Evolutionary conservation across 2,888 invertebrate genomes (phyloP), one percentile per base, ranked within the genome.

Genomic region (Ypsolopha sequella): DNA sequence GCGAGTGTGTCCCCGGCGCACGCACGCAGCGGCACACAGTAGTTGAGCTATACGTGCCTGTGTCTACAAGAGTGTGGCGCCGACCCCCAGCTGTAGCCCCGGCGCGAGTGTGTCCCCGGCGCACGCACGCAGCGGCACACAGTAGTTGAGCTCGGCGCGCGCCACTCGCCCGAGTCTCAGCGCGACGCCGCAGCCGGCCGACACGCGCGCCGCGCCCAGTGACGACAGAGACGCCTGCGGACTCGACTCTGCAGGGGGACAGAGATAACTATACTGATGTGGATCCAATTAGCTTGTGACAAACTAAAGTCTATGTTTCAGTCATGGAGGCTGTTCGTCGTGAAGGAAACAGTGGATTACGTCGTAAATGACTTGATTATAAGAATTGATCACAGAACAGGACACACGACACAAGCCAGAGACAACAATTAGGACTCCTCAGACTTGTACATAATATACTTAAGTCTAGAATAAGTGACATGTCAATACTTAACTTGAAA

Each of bases 61-160:
- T 50, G 53, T 56, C 57, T 89, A 95, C 59, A 95, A 87, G 79
- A 95, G 95, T 64, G 93, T 91, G 50, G 94, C 89, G 36, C 95
- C 95, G 60, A 96, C 90, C 38, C 96, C 96, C 69, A 96, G 91
- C 80, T 96, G 95, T 62, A 96, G 88, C 44, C 95, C 95, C 56
- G 89, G 89, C 50, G 89, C 82, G 51, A 88, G 61, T 60, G 76
- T 84, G 79, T 97, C 96, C 10, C 88, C 91, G 54, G 86, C 76
- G 58, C 89, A 87, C 56, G 89, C 89, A 47, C 86, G 80, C 51
- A 94, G 64, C 43, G 98, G 98, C 66, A 94, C 80, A 74, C 95
- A 94, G 84, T 98, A 97, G 88, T 98, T 99, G 51, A 99, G 89
- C 88, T 99, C 99, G 51, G 99, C 88, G 53, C 98, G 89, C n/a